A percentile compares a stretch with the other conserved stretches of the same genome.
phyloP scores from a whole-genome alignment of 2,888 invertebrate species.

The Hemaris fuciformis region DNA sequence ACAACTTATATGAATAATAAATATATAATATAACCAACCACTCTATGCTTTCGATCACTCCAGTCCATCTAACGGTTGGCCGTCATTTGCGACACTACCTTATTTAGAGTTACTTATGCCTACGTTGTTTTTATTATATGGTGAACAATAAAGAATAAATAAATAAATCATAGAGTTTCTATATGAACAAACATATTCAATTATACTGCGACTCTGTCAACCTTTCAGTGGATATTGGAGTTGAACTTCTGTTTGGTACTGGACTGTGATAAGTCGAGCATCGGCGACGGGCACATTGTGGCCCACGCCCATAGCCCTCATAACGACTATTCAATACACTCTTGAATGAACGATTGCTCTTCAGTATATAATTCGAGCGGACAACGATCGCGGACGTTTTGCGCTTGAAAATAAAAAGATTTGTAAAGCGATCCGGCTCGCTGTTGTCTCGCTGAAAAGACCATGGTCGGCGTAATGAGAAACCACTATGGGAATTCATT shows the following conservation, averaged over 20 bases:
- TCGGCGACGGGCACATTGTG: conserved; percentile 55
- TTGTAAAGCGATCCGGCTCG: conserved; percentile 72
- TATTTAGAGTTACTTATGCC: no score
- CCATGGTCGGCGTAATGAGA: conserved; percentile 45
- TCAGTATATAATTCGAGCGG: conserved; percentile 72
- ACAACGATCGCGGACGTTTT: conserved; percentile 61
- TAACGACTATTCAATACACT: conserved; percentile 79
- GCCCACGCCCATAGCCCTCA: conserved; percentile 72
- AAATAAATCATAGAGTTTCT: background rate
- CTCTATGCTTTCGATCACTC: no score
- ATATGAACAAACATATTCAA: background rate
- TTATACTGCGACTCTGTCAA: conserved; percentile 9
- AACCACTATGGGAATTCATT: conserved; percentile 53
- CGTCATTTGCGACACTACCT: no score
- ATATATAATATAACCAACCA: no score
- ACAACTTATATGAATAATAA: no score
- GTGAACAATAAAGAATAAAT: no score
- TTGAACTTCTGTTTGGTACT: background rate
- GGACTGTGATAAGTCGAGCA: conserved; percentile 28
- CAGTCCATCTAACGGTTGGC: no score
- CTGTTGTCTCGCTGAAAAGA: conserved; percentile 46
- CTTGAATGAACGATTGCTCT: conserved; percentile 79
- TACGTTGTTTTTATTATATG: no score
- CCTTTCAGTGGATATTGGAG: background rate
- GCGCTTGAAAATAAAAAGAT: conserved; percentile 61